Evolutionary conservation across 2,797 vertebrate genomes (phyloP), one percentile per base, ranked within the genome.

Genomic region (Melanotaenia trifasciata): DNA sequence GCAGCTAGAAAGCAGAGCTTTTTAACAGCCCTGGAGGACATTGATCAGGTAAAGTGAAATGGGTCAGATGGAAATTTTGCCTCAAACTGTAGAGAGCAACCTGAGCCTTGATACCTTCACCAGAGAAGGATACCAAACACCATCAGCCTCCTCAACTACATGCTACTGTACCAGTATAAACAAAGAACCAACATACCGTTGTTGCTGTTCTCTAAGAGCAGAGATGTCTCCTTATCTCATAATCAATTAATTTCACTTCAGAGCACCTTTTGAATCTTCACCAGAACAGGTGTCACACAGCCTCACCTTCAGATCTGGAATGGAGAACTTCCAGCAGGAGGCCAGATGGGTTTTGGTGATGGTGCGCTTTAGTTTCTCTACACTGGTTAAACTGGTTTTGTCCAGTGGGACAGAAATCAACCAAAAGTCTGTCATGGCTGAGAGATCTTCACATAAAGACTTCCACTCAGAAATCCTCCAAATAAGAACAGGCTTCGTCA

Each of bases 361-460:
- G 33, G 93, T 95, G 0, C 64, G 93, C 67, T 96, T 96, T 83
- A 99, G 96, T 79, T 96, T 96, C 69, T 98, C 97, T 84, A 97
- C 87, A 1, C 95, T 96, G 82, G 95, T 93, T 38, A 94, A 81
- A 80, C 96, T 99, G 71, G 94, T 94, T 90, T 97, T 96, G 89
- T 99, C 98, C 70, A 97, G 94, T 0, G 98, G 98, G 64, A 97
- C 96, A 10, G 98, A 97, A 92, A 99, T 97, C 73, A 99, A 83
- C 97, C 96, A 98, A 83, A 98, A 94, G 84, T 99, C 97, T 0
- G 94, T 94, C 96, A 97, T 98, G 90, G 92, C 74, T 79, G 58
- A 40, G 30, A 51, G 53, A 11, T 22, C 51, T 76, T 83, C 67
- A 76, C 74, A 70, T 78, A 78, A 60, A 80, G 40, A 58, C 26